Evolutionary conservation across 2,113 vertebrate genomes (phyloP).

Genomic region (Tragelaphus buxtoni): DNA sequence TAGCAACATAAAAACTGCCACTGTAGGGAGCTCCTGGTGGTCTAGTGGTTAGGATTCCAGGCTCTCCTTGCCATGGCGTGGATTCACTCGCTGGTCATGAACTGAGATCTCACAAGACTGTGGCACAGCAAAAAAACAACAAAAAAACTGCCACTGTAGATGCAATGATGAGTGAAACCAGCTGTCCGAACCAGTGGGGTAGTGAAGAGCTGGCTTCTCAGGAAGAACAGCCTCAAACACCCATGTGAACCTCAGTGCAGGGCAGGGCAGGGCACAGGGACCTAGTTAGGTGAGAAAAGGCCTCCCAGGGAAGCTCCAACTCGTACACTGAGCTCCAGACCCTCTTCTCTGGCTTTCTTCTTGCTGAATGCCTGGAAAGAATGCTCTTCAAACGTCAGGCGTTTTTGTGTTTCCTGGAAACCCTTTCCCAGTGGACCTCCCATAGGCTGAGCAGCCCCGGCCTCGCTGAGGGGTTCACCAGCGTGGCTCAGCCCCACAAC

Average conservation of each 20-base stretch:
- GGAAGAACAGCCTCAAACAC: neutral
- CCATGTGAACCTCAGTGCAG: neutral
- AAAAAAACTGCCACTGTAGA: neutral
- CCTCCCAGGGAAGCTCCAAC: neutral
- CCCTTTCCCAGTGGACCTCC: neutral
- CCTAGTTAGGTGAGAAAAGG: neutral
- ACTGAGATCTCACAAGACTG: neutral
- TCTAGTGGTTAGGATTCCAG: neutral
- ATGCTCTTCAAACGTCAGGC: neutral
- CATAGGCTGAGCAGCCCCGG: neutral
- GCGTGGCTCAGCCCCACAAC: neutral
- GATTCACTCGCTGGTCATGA: neutral
- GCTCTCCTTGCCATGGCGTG: neutral
- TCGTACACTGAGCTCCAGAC: neutral
- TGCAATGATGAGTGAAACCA: neutral
- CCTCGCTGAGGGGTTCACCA: neutral
- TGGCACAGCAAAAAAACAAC: neutral
- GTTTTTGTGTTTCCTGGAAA: neutral
- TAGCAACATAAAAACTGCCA: neutral
- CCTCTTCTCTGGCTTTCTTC: neutral
- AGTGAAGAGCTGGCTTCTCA: neutral
- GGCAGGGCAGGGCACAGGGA: neutral
- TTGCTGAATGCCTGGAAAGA: neutral
- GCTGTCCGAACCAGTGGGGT: neutral
- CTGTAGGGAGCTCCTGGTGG: neutral